Base-by-base conservation (phyloP, 1,140 invertebrate genomes). In the Littorina saxatilis region DNA sequence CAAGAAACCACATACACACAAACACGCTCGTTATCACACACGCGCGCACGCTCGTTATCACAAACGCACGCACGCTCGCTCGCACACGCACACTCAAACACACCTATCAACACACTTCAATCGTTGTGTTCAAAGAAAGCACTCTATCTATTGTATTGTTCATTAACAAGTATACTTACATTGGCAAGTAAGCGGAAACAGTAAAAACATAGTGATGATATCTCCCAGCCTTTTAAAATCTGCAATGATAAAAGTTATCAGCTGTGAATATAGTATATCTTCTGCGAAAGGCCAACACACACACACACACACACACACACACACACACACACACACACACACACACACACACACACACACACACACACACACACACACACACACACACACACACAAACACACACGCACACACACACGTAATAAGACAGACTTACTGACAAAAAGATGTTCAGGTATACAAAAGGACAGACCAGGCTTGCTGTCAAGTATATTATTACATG, bases 181-280 rank as follows among this genome's bases (percentile, higher is more conserved):
- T 80, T 80, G 9, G 68, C 78, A 11, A 80, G 40, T 0, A 80
- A 29, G 11, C 68, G 68, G 32, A 80, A 80, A 0, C 43, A 50
- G 40, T 70, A 80, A 20, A 80, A 70, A 50, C 68, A 70, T 37
- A 80, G 23, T 17, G 78, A 43, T 29, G 61, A 43, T 29, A 80
- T 70, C 47, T 78, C 76, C 76, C 76, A 78, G 3, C 37, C 76
- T 39, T 63, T 78, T 29, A 78, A 29, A 63, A 50, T 70, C 63
- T 80, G 63, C 63, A 80, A 80, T 35, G 47, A n/a, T n/a, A 52
- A 29, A 4, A 32, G 68, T 4, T 5, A 43, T 13, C 17, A 11
- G 35, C 32, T 39, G 52, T 23, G 32, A 63, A 27, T 5, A 63
- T 23, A 63, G 32, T 11, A 35, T n/a, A n/a, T n/a, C n/a, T n/a